Evolutionary conservation across 2,113 vertebrate species (phyloP).

Genomic region (Stigmatopora nigra): DNA sequence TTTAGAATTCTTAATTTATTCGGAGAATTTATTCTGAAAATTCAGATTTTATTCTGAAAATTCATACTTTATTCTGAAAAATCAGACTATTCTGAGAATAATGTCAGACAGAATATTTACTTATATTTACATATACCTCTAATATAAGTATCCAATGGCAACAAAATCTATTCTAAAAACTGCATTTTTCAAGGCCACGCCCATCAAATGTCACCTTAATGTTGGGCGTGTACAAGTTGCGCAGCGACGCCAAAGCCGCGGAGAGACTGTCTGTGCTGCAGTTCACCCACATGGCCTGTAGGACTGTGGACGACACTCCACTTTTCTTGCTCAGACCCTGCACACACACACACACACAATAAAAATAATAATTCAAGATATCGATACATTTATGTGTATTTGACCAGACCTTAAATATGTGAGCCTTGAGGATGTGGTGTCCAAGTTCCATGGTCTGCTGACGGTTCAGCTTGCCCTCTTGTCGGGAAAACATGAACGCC

Average conservation of each 20-base stretch:
- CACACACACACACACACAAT: background rate
- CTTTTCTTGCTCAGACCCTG: slow-evolving; percentile 94
- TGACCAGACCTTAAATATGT: slow-evolving; percentile 86
- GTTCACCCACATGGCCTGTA: slow-evolving; percentile 92
- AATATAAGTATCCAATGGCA: no score
- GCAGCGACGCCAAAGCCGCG: slow-evolving; percentile 87
- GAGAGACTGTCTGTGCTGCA: slow-evolving; percentile 92
- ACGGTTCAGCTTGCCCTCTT: slow-evolving; percentile 92
- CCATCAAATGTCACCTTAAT: slow-evolving; percentile 78
- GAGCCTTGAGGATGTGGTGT: slow-evolving; percentile 97
- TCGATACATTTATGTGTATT: no score
- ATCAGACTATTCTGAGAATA: no score
- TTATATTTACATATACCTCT: no score
- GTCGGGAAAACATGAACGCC: slow-evolving; percentile 97
- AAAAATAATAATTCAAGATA: background rate
- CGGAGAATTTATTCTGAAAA: no score
- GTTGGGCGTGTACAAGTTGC: slow-evolving; percentile 96
- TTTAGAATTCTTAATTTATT: no score
- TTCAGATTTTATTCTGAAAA: no score
- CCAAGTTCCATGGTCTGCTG: slow-evolving; percentile 98
- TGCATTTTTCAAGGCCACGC: background rate
- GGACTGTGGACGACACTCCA: slow-evolving; percentile 90
- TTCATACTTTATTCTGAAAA: no score
- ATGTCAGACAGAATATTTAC: no score
- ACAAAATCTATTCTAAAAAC: no score